Conservation (phyloP, 2,113 vertebrate species). For the Gasterosteus aculeatus region DNA sequence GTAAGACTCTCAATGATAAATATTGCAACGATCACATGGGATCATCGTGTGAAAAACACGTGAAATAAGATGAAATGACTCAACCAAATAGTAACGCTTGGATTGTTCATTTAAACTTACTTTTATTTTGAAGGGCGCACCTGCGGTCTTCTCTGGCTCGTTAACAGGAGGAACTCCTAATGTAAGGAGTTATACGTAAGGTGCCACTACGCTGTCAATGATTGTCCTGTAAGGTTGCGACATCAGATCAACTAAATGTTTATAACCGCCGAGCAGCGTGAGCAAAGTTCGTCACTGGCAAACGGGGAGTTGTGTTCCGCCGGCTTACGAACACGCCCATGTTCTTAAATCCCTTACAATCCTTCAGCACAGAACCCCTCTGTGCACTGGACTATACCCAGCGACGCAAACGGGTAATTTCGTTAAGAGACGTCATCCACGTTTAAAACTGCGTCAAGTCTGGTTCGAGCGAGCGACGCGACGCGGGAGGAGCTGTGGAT, state of each 20-base stretch:
- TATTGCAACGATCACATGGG: background rate
- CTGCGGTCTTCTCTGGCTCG: background rate
- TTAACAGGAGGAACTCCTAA: background rate
- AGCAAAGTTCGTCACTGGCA: background rate
- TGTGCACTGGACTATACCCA: background rate
- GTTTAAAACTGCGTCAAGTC: background rate
- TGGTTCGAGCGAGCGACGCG: background rate
- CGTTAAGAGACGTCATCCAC: background rate
- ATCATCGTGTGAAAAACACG: background rate
- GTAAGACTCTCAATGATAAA: too few species aligned
- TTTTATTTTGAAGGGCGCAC: constrained; percentile 22
- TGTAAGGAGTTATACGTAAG: background rate
- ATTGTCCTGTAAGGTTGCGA: background rate
- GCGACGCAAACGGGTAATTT: accelerated
- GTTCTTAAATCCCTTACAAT: background rate
- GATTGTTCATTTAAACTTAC: background rate
- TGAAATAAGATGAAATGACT: background rate
- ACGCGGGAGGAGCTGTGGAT: background rate
- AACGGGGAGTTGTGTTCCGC: background rate
- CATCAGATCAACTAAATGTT: too few species aligned
- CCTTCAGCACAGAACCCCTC: background rate
- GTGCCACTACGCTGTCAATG: background rate
- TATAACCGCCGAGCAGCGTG: background rate
- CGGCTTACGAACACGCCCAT: background rate
- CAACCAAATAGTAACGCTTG: background rate